Base-by-base conservation (phyloP, 2,888 invertebrate species). In the Chymomyza fuscimana region DNA sequence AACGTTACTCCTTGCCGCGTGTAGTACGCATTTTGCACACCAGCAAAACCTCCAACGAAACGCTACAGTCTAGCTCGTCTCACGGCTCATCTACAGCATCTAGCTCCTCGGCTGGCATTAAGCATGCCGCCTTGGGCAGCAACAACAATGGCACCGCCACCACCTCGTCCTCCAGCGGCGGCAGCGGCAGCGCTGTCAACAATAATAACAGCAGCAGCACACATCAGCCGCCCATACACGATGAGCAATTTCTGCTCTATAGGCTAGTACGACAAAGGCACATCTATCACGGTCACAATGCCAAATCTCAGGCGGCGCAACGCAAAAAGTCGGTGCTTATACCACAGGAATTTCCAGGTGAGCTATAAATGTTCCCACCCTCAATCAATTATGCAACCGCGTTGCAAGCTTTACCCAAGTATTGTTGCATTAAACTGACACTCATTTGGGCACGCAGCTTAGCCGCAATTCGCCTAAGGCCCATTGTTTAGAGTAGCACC, bases 311-410 rank as follows among this genome's bases (percentile, higher is more conserved):
- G 73, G 86, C 88, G 16, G 82, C 89, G 52, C 91, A 89, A 77
- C 88, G 91, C 65, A 92, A 92, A 63, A 92, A 92, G 76, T 90
- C 90, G 56, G 90, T 92, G 63, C 90, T 91, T 68, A 92, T 92
- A 83, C 92, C 92, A 29, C 92, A 92, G 74, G 92, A 92, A 78
- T 92, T 92, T 89, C 89, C 91, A 85, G 92, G 92, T 92, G 73
- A 89, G 87, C 22, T 10, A 2, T 4, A 10, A 46, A 46, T 4
- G 25, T 46, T 46, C 60, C 69, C 70, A 67, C 50, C 36, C 61
- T 61, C 66, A 69, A 63, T 46, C 69, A 63, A 19, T 54, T 65
- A 65, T 65, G 58, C 46, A 70, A 56, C 50, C 65, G 36, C 36
- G 36, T 36, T 36, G 36, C 36, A 36, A 36, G 36, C 36, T 9